Conservation (phyloP, 2,888 invertebrate genomes). For the Dromius quadrimaculatus region DNA sequence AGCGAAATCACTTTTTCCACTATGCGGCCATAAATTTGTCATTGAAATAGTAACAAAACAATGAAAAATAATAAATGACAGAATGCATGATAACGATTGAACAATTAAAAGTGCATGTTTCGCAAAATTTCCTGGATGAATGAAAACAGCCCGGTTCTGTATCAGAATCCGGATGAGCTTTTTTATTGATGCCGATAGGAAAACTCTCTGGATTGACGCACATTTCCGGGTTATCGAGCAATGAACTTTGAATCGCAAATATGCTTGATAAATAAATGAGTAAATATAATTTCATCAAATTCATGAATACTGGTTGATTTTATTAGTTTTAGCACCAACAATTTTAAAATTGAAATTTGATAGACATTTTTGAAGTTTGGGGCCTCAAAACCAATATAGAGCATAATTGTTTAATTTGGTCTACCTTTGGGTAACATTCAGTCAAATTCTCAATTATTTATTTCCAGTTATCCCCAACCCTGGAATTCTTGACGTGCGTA, state of each 20-base stretch:
- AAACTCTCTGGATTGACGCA: conserved; percentile 32
- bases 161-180: conserved; percentile 26
- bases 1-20: not conserved
- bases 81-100: not conserved
- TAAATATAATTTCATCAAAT: too few species aligned
- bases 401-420: too few species aligned
- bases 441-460: conserved; percentile 1
- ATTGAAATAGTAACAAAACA: not conserved
- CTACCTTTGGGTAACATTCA: too few species aligned
- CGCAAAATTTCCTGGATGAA: not conserved
- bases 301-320: too few species aligned
- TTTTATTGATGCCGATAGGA: conserved; percentile 35
- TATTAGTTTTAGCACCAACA: too few species aligned
- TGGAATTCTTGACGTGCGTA: conserved; percentile 8
- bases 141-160: conserved; percentile 8
- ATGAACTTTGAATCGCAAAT: conserved; percentile 43
- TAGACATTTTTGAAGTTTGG: too few species aligned
- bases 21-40: not conserved
- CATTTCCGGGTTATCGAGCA: conserved; percentile 15
- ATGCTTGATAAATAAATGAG: conserved; percentile 46
- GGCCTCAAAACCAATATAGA: too few species aligned
- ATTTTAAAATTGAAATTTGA: too few species aligned
- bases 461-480: conserved; percentile 11
- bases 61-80: not conserved
- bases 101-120: conserved; percentile 4